Evolutionary conservation across 2,113 vertebrate genomes (phyloP), one percentile per base, ranked within the genome.

Genomic region (Cyphomyrus plagiostoma): DNA sequence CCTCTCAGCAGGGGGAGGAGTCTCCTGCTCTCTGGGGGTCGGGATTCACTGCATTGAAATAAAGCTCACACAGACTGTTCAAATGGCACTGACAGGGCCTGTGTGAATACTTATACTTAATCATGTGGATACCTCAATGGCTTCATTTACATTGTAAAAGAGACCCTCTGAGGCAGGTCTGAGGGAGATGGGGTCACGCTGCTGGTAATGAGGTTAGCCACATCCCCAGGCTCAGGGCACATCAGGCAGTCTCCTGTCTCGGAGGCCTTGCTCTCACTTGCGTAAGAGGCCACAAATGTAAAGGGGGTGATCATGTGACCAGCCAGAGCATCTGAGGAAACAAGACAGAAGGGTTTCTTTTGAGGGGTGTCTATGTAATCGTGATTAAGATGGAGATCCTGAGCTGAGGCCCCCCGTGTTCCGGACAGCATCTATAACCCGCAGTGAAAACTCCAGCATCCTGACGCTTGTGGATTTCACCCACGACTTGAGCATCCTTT

Each of bases 11-110:
- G 35, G 88, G 23, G 50, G 56, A 87, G 85, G 62, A 90, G 66
- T 82, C 86, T 80, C 15, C 2, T 53, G 10, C 87, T 26, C 50
- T 26, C 62, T 53, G 83, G 87, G 70, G 89, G 19, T 56, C 35
- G 48, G 21, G 88, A 91, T 88, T 87, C 80, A 86, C 89, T 89
- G 86, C 58, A 52, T 35, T 89, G 52, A 46, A 84, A 91, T 89
- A 88, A 88, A 89, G 53, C 87, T 84, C 82, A 45, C 70, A 86
- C 85, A 82, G 66, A 49, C 23, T 19, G 53, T 56, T 50, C 53
- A 84, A 53, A 89, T 11, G 66, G 70, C 45, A 52, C 66, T 46
- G 89, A 49, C 42, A 70, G 50, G 53, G 48, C 50, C 52, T 0
- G 70, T 30, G 23, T 23, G 49, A 88, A 91, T 70, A 70, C 86